These are phyloP conservation scores for Acrossocheilus fasciatus DNA, from an alignment of 2,797 vertebrate genomes.

Conservation along the genomic window DNA sequence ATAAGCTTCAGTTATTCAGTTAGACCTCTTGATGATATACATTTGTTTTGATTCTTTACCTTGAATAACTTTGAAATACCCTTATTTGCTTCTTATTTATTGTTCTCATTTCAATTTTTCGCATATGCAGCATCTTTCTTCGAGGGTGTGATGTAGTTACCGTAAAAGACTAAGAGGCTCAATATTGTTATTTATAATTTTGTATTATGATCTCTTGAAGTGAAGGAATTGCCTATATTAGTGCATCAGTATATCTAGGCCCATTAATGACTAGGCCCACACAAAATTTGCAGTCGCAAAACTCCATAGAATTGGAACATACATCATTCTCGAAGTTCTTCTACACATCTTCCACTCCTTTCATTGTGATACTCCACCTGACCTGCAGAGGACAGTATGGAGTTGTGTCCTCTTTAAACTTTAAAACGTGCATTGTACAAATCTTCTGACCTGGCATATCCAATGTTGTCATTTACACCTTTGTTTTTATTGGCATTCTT, in stretches of 20 bases:
- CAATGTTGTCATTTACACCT: not conserved
- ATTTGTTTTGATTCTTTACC: not conserved
- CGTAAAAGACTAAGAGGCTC: not conserved
- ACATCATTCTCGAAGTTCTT: not conserved
- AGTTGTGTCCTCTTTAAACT: not conserved
- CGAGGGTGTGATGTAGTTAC: constrained; percentile 16
- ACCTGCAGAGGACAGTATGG: constrained; percentile 6
- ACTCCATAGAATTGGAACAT: not conserved
- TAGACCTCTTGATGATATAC: not conserved
- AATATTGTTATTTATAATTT: constrained; percentile 23
- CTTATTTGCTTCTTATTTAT: not conserved
- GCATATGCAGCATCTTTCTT: constrained; percentile 10
- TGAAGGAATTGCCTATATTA: not conserved
- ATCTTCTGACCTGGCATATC: not conserved
- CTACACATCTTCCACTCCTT: not conserved
- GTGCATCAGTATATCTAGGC: not conserved
- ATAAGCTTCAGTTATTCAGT: constrained; percentile 31
- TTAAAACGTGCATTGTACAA: not conserved
- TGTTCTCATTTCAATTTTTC: not conserved
- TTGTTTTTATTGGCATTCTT: not conserved
- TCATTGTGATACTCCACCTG: not conserved
- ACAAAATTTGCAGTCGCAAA: not conserved
- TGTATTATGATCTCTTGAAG: constrained; percentile 1
- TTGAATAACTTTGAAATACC: not conserved
- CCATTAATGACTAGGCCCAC: not conserved